A percentile compares a stretch with the other conserved stretches of the same genome.
Evolutionary conservation across 2,113 vertebrate species (phyloP).

Genomic region (Meles meles): DNA sequence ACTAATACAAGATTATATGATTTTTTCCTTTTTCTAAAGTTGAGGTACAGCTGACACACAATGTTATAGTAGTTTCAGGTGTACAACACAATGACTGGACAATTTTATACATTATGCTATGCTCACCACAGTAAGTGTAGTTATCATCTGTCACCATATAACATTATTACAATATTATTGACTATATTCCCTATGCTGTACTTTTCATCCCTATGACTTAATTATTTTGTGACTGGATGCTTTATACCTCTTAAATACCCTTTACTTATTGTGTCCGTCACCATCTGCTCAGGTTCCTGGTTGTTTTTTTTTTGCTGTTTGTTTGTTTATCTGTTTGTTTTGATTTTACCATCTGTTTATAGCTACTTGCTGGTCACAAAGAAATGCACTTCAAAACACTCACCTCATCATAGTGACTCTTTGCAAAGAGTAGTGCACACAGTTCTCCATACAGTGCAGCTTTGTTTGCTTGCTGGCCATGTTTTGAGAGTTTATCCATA

Average conservation of each 20-base stretch:
- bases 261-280: background rate
- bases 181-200: background rate
- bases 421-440: constrained; percentile 97
- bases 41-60: background rate
- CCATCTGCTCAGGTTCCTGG: background rate
- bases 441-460: constrained; percentile 97
- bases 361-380: background rate
- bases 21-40: background rate
- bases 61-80: background rate
- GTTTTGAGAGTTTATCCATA: constrained; percentile 97
- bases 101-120: background rate
- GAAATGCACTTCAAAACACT: constrained; percentile 49
- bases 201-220: background rate
- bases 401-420: constrained; percentile 99
- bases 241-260: background rate
- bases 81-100: too few species aligned
- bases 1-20: background rate
- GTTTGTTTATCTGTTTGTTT: background rate
- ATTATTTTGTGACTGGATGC: background rate
- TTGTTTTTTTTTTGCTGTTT: background rate
- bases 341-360: background rate
- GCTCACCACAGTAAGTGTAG: background rate
- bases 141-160: background rate
- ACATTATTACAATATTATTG: background rate
- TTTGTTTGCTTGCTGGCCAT: constrained; percentile 97